phyloP scores from a whole-genome alignment of 2,888 invertebrate genomes.

The Isoperla grammatica region DNA sequence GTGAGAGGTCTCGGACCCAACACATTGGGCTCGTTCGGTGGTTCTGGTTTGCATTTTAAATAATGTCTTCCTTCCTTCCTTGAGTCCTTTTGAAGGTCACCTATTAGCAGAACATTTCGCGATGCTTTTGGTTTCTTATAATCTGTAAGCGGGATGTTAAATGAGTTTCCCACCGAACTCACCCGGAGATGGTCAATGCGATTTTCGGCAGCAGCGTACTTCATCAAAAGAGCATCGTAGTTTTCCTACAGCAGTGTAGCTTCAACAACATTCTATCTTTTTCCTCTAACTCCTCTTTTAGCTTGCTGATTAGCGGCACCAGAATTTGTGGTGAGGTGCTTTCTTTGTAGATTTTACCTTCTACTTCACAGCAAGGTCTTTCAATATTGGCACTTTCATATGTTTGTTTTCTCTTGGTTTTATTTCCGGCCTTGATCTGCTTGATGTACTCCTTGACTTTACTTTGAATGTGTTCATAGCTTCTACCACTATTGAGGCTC shows the following conservation, averaged over 20 bases:
- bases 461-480: slow-evolving; percentile 36
- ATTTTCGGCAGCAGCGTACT: slow-evolving; percentile 31
- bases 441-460: slow-evolving; percentile 36
- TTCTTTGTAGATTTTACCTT: slow-evolving; percentile 4
- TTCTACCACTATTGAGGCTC: slow-evolving; percentile 32
- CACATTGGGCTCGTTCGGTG: too few species aligned
- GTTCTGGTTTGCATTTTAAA: too few species aligned
- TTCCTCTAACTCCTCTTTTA: slow-evolving; percentile 29
- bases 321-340: background rate
- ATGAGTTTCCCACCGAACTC: background rate
- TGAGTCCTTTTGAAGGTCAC: background rate
- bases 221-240: slow-evolving; percentile 28
- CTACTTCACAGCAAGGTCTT: background rate
- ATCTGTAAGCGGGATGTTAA: background rate
- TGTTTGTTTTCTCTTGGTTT: background rate
- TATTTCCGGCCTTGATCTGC: slow-evolving; percentile 31
- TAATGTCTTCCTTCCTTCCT: too few species aligned
- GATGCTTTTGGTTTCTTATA: slow-evolving; percentile 8
- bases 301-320: slow-evolving; percentile 17
- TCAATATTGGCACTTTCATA: background rate
- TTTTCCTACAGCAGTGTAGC: slow-evolving; percentile 30
- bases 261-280: slow-evolving; percentile 27
- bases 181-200: slow-evolving; percentile 28
- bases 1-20: too few species aligned
- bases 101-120: background rate